phyloP scores from a whole-genome alignment of 2,888 invertebrate species.

The Caenorhabditis japonica region DNA sequence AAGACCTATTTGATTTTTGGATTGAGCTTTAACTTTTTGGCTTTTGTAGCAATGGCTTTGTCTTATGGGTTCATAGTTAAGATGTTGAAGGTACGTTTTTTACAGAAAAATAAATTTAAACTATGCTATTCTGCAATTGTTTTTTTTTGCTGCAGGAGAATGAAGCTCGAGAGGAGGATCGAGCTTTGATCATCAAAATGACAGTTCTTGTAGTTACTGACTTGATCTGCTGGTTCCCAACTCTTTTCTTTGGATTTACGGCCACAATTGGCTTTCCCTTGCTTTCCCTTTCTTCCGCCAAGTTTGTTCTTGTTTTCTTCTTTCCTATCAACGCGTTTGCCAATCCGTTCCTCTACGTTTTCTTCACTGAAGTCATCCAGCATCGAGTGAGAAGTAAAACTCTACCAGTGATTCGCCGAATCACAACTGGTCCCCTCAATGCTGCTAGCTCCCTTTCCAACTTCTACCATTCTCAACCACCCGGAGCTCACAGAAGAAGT shows the following conservation, averaged over 20 bases:
- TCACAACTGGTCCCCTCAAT: slow-evolving; percentile 50
- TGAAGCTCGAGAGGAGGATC: slow-evolving; percentile 66
- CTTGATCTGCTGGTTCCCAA: slow-evolving; percentile 97
- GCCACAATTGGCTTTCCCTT: slow-evolving; percentile 92
- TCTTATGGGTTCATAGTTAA: slow-evolving; percentile 70
- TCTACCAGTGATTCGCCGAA: slow-evolving; percentile 59
- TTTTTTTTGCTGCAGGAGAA: slow-evolving; percentile 29
- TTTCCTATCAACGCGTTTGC: slow-evolving; percentile 95
- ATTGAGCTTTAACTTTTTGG: slow-evolving; percentile 91
- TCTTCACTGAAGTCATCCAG: slow-evolving; percentile 85
- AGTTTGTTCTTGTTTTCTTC: slow-evolving; percentile 92
- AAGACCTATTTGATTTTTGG: slow-evolving; percentile 67
- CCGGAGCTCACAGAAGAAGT: slow-evolving; percentile 43
- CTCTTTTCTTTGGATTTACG: slow-evolving; percentile 87
- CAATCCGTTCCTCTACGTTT: slow-evolving; percentile 97
- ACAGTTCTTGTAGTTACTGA: slow-evolving; percentile 96
- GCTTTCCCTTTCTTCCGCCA: slow-evolving; percentile 93
- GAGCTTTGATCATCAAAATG: slow-evolving; percentile 81
- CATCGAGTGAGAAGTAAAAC: slow-evolving; percentile 62
- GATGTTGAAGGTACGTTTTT: slow-evolving; percentile 58
- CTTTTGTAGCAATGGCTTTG: slow-evolving; percentile 93
- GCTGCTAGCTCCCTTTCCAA: slow-evolving; percentile 54
- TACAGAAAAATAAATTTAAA: neutral
- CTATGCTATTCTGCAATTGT: neutral
- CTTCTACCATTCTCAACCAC: slow-evolving; percentile 65